Evolutionary conservation across 2,113 vertebrate genomes (phyloP).

Genomic region (Polyodon spathula): DNA sequence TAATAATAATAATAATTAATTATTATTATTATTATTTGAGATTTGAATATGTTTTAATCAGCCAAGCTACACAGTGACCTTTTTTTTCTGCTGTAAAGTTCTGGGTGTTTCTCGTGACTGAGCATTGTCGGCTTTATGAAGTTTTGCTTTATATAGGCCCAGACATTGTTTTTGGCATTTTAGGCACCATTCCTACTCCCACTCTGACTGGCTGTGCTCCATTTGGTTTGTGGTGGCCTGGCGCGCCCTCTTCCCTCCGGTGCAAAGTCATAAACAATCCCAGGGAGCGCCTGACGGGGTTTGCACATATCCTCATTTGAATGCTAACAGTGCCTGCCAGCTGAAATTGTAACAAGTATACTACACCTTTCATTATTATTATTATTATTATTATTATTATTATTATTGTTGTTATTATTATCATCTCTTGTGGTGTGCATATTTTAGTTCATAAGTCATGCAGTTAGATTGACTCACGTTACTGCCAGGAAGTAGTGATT

Average conservation of each 20-base stretch:
- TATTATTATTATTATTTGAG: too few species aligned
- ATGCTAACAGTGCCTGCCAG: too few species aligned
- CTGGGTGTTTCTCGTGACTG: constrained; percentile 36
- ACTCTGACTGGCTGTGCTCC: constrained; percentile 40
- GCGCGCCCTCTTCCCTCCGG: constrained; percentile 43
- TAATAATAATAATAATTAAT: too few species aligned
- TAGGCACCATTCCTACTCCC: constrained; percentile 28
- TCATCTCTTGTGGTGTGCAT: too few species aligned
- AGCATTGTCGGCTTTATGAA: constrained; percentile 33
- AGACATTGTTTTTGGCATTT: constrained; percentile 44
- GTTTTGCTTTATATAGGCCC: constrained; percentile 37
- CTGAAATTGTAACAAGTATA: too few species aligned
- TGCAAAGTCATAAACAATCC: constrained; percentile 62
- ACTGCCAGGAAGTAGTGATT: too few species aligned
- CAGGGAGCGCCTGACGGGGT: constrained; percentile 51
- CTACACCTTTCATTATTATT: too few species aligned
- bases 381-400: too few species aligned
- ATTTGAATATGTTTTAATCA: too few species aligned
- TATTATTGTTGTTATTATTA: too few species aligned
- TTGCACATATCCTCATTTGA: constrained; percentile 23
- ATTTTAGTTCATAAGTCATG: too few species aligned
- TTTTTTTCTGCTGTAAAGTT: constrained; percentile 20
- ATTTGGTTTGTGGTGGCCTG: constrained; percentile 51
- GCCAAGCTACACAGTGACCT: neutral
- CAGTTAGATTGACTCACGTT: too few species aligned